phyloP scores from a whole-genome alignment of 2,113 vertebrate genomes.

The Grus americana region DNA sequence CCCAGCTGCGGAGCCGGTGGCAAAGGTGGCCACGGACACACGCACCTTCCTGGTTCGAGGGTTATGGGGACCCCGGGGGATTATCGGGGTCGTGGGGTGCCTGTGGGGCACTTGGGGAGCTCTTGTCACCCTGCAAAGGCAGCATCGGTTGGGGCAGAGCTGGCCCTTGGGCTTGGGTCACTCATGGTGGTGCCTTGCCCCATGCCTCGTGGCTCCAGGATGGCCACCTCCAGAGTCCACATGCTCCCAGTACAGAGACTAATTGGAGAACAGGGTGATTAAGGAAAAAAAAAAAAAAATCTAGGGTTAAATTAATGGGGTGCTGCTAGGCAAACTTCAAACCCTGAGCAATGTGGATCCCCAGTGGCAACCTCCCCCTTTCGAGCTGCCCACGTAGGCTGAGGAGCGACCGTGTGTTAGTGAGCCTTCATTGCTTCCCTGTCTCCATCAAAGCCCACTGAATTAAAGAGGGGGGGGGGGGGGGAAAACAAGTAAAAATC shows the following conservation, averaged over 20 bases:
- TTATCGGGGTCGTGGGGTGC: fast-evolving
- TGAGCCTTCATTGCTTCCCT: not conserved
- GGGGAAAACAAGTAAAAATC: not conserved
- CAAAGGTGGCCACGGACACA: fast-evolving
- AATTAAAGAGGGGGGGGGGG: not conserved
- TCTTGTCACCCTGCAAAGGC: not conserved
- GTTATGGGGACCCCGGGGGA: not conserved
- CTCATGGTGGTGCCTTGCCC: not conserved
- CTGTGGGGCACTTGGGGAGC: not conserved
- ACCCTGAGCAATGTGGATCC: not conserved
- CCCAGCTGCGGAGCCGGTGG: not conserved
- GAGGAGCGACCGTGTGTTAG: fast-evolving
- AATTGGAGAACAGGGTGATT: not conserved
- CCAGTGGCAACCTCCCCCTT: not conserved
- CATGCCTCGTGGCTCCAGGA: not conserved
- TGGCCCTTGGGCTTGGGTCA: not conserved
- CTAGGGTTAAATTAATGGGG: not conserved
- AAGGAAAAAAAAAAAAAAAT: not conserved
- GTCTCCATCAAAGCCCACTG: not conserved
- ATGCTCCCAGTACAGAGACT: not conserved
- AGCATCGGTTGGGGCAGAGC: not conserved
- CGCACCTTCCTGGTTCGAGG: not conserved
- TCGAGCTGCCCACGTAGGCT: not conserved
- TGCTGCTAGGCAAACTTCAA: not conserved
- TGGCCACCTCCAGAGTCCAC: not conserved